phyloP scores from a whole-genome alignment of 2,113 vertebrate species.

The Syrmaticus mikado region DNA sequence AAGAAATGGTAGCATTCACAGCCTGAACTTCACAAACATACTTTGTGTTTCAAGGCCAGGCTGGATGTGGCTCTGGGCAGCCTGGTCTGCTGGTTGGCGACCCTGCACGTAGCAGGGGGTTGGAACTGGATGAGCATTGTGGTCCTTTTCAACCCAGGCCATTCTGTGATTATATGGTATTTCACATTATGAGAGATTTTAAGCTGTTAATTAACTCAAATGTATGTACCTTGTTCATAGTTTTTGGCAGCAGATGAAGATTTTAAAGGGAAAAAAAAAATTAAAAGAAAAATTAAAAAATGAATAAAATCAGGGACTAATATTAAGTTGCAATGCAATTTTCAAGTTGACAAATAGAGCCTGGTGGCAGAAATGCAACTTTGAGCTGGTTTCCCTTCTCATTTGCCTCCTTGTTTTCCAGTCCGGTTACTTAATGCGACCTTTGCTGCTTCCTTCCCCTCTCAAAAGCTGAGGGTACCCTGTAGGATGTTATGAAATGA shows the following conservation, averaged over 20 bases:
- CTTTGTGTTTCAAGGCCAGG: background rate
- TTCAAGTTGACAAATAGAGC: background rate
- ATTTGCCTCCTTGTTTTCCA: background rate
- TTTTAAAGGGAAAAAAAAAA: background rate
- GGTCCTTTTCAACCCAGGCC: too few species aligned
- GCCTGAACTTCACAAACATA: background rate
- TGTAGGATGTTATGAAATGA: background rate
- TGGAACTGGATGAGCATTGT: too few species aligned
- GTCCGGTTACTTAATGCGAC: fast-evolving
- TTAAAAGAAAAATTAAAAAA: too few species aligned
- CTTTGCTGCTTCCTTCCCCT: background rate
- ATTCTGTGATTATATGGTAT: background rate
- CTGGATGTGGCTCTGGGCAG: too few species aligned
- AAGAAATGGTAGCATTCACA: background rate
- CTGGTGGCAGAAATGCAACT: background rate
- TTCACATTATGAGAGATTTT: background rate
- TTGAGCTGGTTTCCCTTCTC: background rate
- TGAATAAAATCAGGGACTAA: background rate
- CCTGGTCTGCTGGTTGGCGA: too few species aligned
- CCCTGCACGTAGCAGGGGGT: too few species aligned
- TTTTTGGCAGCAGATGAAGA: background rate
- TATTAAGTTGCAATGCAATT: background rate
- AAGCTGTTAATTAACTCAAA: background rate
- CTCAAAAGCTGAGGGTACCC: background rate
- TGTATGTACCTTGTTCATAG: background rate